These are phyloP conservation scores for Pomatorhinus ruficollis DNA, from an alignment of 2,113 vertebrate species.

Conservation along the genomic window DNA sequence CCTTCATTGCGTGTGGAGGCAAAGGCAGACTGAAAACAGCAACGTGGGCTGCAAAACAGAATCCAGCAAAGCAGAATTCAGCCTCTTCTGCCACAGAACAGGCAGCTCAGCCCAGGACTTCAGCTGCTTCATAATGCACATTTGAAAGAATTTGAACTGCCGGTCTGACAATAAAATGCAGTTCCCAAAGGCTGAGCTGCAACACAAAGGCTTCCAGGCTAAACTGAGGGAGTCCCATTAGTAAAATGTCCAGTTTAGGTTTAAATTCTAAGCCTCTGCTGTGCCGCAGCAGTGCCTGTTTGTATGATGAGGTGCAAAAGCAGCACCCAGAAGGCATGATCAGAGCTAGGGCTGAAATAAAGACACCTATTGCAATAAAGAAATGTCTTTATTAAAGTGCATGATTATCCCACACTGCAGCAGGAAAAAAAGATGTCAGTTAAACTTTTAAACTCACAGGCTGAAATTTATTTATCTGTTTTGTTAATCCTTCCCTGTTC, in stretches of 20 bases:
- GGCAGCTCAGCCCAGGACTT: not conserved
- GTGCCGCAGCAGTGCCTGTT: not conserved
- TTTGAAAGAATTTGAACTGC: not conserved
- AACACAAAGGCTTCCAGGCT: not conserved
- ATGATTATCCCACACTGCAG: not conserved
- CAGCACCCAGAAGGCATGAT: not conserved
- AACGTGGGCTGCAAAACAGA: not conserved
- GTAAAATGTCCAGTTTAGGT: not conserved
- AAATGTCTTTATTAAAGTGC: not conserved
- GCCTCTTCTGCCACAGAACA: not conserved
- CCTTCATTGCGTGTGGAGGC: not conserved
- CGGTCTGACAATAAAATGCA: not conserved
- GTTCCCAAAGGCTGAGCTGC: not conserved
- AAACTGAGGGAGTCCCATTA: not conserved
- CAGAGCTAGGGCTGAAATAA: not conserved
- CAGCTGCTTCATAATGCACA: not conserved
- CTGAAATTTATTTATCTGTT: not conserved
- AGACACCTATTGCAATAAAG: not conserved
- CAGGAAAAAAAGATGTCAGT: not conserved
- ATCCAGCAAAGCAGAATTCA: not conserved
- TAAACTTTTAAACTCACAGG: not conserved
- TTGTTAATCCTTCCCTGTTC: not conserved
- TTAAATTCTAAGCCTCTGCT: not conserved
- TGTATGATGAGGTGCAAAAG: not conserved
- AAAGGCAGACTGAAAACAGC: not conserved